A percentile compares a stretch with the other conserved stretches of the same genome.
phyloP scores from a whole-genome alignment of 2,888 invertebrate species.

The Sepioteuthis lessoniana region DNA sequence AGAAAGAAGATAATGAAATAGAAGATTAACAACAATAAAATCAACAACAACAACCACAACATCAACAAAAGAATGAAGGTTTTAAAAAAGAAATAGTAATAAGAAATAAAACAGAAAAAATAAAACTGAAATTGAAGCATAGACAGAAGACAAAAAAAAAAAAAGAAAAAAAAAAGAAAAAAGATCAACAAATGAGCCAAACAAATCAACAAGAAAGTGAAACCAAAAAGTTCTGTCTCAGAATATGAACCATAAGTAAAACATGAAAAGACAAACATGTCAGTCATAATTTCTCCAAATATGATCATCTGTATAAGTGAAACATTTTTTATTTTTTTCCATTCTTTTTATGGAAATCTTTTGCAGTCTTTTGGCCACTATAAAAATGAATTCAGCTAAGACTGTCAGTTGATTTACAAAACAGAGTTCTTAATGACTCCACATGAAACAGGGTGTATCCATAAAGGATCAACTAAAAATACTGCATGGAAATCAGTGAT shows the following conservation, averaged over 20 bases:
- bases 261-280: conserved; percentile 33
- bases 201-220: neutral
- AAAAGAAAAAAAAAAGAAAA: too few species aligned
- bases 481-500: neutral
- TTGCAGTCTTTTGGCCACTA: neutral
- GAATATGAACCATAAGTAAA: neutral
- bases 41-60: neutral
- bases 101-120: neutral
- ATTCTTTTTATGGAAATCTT: conserved; percentile 33
- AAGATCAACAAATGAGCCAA: neutral
- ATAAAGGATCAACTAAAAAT: conserved; percentile 25
- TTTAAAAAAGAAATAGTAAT: too few species aligned
- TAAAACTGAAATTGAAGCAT: neutral
- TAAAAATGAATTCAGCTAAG: neutral
- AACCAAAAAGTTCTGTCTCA: neutral
- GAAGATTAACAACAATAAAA: neutral
- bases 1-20: neutral
- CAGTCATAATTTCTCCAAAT: conserved; percentile 14
- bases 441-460: conserved; percentile 23
- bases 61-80: too few species aligned
- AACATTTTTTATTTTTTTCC: neutral
- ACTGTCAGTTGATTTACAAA: conserved; percentile 33
- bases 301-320: conserved; percentile 33
- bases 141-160: neutral
- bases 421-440: conserved; percentile 23